Conservation (phyloP, 2,888 invertebrate species). For the Sialis lutaria region DNA sequence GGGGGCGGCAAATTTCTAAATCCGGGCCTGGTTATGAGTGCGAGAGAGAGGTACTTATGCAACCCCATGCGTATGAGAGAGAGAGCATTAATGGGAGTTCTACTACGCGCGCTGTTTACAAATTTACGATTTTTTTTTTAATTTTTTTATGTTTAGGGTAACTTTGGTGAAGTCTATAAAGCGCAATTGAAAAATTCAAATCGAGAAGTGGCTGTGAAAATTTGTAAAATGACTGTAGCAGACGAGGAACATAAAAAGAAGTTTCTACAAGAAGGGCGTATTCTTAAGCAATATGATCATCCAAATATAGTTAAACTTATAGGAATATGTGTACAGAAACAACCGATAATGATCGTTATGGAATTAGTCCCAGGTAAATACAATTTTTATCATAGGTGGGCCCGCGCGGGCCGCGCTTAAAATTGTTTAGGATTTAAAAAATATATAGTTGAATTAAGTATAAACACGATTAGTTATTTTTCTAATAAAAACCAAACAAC, state of each 20-base stretch:
- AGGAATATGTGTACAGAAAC: slow-evolving; percentile 94
- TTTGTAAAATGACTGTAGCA: slow-evolving; percentile 81
- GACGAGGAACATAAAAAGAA: slow-evolving; percentile 85
- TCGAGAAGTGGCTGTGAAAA: slow-evolving; percentile 88
- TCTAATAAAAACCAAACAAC: too few species aligned
- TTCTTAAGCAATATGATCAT: slow-evolving; percentile 91
- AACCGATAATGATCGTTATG: slow-evolving; percentile 99
- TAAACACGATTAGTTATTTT: too few species aligned
- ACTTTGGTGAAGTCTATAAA: slow-evolving; percentile 94
- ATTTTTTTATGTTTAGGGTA: slow-evolving; percentile 48
- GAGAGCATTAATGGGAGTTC: neutral
- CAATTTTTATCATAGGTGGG: too few species aligned
- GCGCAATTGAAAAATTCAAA: slow-evolving; percentile 69
- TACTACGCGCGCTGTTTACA: neutral
- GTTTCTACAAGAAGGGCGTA: slow-evolving; percentile 88
- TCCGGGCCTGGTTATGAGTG: too few species aligned
- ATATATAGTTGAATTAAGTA: too few species aligned
- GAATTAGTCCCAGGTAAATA: slow-evolving; percentile 73
- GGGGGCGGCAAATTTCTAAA: too few species aligned
- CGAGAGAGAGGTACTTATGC: too few species aligned
- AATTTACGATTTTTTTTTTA: neutral
- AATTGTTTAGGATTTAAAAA: too few species aligned
- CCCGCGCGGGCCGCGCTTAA: too few species aligned
- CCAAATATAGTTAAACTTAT: slow-evolving; percentile 91
- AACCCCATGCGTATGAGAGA: too few species aligned